Base-by-base conservation (phyloP, 2,113 vertebrate genomes). In the Neofelis nebulosa region DNA sequence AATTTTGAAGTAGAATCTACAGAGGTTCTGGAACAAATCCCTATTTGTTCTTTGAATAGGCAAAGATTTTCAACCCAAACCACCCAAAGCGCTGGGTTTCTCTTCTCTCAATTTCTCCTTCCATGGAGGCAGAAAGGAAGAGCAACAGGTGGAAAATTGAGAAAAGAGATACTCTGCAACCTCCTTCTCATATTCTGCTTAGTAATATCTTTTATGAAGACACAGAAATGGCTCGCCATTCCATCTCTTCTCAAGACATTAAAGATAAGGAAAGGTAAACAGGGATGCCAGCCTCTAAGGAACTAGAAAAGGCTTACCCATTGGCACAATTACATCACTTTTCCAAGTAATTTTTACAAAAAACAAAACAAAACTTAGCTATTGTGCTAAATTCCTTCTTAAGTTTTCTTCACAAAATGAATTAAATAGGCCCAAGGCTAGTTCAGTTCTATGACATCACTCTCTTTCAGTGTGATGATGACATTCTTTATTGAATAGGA, bases 1-100 rank as follows among this genome's bases (percentile, higher is more conserved):
- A 65, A 82, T 85, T 91, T 52, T 82, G 19, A 93, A 65, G 52
- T 50, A 38, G 76, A 69, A 94, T 90, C 61, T 88, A 96, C 94
- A 65, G 29, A 96, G 61, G 25, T 85, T 81, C 78, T 73, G 23
- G 69, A 97, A 89, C 74, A 69, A 88, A 55, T 50, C 38, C 73
- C 52, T 71, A 41, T 69, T 50, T 76, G 23, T 88, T 45, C 71
- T 97, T 76, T 83, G 80, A 94, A 74, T 41, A 68, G 29, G 50
- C 50, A 48, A 82, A 93, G 87, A n/a, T 69, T 95, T 91, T 80
- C 55, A 21, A 73, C 29, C 55, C 73, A 45, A 78, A 36, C 9
- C 27, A 83, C 52, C 33, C 61, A 80, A 69, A 65, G 31, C 13
- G 3, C 15, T 82, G 18, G 41, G 12, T 41, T 9, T 91, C 33